Percentiles rank a stretch among this genome's conserved stretches.
These are phyloP conservation scores for Agelaius tricolor DNA, from an alignment of 2,113 vertebrate genomes.

Conservation along the genomic window DNA sequence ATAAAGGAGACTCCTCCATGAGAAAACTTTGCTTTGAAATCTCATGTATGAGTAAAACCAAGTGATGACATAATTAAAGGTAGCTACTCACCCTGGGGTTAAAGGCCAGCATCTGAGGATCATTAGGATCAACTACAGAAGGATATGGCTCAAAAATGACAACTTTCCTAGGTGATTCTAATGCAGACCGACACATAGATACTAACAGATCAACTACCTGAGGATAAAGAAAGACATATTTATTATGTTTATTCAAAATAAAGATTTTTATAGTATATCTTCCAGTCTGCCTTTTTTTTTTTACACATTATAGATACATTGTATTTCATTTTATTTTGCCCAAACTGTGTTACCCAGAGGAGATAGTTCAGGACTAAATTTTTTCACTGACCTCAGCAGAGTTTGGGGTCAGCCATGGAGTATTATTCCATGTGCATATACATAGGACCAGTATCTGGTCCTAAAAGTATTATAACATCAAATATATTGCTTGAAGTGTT, in stretches of 20 bases:
- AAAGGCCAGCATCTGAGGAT: constrained; percentile 89
- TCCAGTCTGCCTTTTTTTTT: neutral
- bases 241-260: neutral
- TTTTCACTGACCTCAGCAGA: neutral
- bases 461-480: neutral
- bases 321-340: neutral
- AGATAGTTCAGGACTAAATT: neutral
- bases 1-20: neutral
- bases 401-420: neutral
- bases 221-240: neutral
- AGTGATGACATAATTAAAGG: neutral
- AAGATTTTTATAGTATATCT: neutral
- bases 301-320: neutral
- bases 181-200: constrained; percentile 90
- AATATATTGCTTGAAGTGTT: neutral
- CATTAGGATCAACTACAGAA: constrained; percentile 90
- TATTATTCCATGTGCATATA: neutral
- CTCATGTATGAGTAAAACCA: neutral
- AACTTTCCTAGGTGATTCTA: constrained; percentile 90
- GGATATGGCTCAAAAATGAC: constrained; percentile 95
- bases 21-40: neutral
- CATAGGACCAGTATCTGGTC: neutral
- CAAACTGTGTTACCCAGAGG: accelerated
- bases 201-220: constrained; percentile 90
- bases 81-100: constrained; percentile 84